A percentile compares a stretch with the other conserved stretches of the same genome.
phyloP scores from a whole-genome alignment of 2,888 invertebrate species.

The Eubasilissa splendida region DNA sequence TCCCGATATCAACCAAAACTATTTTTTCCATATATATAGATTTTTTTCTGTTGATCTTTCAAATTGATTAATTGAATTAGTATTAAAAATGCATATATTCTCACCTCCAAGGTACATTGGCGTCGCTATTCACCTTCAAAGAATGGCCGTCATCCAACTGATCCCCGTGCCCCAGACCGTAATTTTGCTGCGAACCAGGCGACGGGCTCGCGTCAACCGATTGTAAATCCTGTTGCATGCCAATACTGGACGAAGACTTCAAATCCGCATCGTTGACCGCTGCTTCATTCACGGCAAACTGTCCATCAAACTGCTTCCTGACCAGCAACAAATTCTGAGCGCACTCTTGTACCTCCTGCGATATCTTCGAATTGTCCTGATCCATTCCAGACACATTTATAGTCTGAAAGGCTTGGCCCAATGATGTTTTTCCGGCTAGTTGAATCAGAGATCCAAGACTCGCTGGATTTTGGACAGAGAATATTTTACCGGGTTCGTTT shows the following conservation, averaged over 20 bases:
- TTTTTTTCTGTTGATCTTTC: no score
- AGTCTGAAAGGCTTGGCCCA: slow-evolving; percentile 49
- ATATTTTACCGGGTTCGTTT: slow-evolving; percentile 54
- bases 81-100: neutral
- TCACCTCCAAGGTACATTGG: slow-evolving; percentile 50
- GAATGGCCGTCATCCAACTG: slow-evolving; percentile 27
- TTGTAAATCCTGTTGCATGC: slow-evolving; percentile 21
- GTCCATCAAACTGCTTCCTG: slow-evolving; percentile 54
- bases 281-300: slow-evolving; percentile 39
- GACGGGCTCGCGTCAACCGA: slow-evolving; percentile 40
- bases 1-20: no score
- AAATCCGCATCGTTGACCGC: slow-evolving; percentile 19
- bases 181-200: slow-evolving; percentile 35
- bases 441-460: slow-evolving; percentile 54
- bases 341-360: slow-evolving; percentile 51
- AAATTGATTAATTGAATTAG: no score
- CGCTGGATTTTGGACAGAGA: slow-evolving; percentile 55
- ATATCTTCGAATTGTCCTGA: slow-evolving; percentile 41
- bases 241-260: slow-evolving; percentile 15
- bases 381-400: slow-evolving; percentile 47
- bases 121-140: slow-evolving; percentile 44
- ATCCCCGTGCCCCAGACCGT: slow-evolving; percentile 36
- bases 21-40: no score
- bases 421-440: slow-evolving; percentile 49
- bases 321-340: slow-evolving; percentile 54